Conservation (phyloP, 1,140 invertebrate species). For the fruit fly (Drosophila melanogaster) region Release_6_plus_ISO1_MT NT_033779.5:2541001-2541500, state of each 20-base stretch:
- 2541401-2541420: no score
- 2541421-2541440: no score
- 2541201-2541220: no score
- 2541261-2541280: not conserved
- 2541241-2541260: no score
- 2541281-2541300: not conserved
- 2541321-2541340: not conserved
- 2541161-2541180: not conserved
- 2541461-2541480: not conserved
- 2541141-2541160: not conserved
- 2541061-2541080: not conserved
- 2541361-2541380: not conserved
- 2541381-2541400: not conserved
- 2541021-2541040: not conserved
- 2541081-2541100: not conserved
- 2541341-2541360: not conserved
- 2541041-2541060: conserved; percentile 16
- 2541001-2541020: conserved; percentile 1
- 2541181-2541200: not conserved
- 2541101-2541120: not conserved
- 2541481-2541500: conserved; percentile 17
- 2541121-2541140: not conserved
- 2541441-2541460: no score
- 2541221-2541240: no score
- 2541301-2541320: not conserved